These are phyloP conservation scores for Gallirallus australis DNA, from an alignment of 2,797 vertebrate species.

Conservation along the genomic window DNA sequence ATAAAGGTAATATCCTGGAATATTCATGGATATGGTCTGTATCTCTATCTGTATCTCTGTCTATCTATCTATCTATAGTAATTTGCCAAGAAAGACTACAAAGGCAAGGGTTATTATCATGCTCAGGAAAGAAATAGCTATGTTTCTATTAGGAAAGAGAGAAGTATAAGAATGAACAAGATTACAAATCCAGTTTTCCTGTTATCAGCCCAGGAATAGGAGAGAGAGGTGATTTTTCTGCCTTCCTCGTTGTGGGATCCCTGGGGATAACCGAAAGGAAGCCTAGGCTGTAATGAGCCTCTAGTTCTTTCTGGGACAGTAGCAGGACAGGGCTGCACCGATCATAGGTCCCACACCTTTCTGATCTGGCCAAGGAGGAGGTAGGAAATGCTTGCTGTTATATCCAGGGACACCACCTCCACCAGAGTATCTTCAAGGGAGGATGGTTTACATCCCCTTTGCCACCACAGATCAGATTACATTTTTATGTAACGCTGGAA, in stretches of 20 bases:
- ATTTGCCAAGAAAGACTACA: not conserved
- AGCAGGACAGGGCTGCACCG: not conserved
- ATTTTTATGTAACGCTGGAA: not conserved
- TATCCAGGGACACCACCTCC: not conserved
- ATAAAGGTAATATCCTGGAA: not conserved
- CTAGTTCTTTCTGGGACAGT: not conserved
- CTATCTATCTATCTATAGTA: not conserved
- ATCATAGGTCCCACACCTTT: accelerated
- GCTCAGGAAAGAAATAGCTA: not conserved
- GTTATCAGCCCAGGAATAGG: not conserved
- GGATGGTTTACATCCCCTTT: not conserved
- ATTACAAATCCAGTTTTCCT: not conserved
- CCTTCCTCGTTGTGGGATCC: not conserved
- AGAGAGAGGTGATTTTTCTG: not conserved
- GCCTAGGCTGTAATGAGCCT: not conserved
- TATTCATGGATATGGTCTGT: not conserved
- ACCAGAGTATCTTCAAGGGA: not conserved
- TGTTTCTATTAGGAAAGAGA: not conserved
- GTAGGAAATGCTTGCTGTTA: not conserved
- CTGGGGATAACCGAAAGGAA: not conserved
- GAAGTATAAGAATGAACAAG: not conserved
- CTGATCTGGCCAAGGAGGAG: not conserved
- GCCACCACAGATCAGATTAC: not conserved
- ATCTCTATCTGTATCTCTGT: not conserved
- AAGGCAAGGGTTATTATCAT: not conserved